Evolutionary conservation across 1,140 invertebrate species (phyloP), one percentile per base, ranked within the genome.

Genomic region (Eupristina koningsbergeri): DNA sequence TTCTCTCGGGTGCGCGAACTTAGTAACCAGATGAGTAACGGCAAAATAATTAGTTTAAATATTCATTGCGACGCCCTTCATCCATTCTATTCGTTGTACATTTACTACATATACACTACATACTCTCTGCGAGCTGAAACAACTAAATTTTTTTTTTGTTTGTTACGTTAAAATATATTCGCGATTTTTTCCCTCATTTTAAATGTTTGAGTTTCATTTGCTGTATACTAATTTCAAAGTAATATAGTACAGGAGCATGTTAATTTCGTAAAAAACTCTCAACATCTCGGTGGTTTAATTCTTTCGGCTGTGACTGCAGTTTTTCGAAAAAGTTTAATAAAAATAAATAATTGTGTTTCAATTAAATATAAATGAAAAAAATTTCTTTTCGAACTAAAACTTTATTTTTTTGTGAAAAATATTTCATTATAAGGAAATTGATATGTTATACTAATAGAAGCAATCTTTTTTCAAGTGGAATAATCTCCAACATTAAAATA

Each of bases 31-130:
- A 89, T 87, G 87, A 89, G 86, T 88, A 89, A 89, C 85, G 87
- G 84, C 74, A 85, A 89, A 89, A 89, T 87, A 89, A 89, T 89
- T 85, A 87, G 84, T 85, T 89, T 87, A 88, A 88, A 89, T 89
- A 89, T 89, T 88, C 88, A 89, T 89, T 67, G 45, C 13, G 36
- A 39, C 31, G 47, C 71, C n/a, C 17, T 76, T 64, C 71, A 45
- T 34, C 50, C 71, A 45, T 31, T 58, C 22, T 58, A 17, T 71
- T 58, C 47, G 22, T 50, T 67, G 41, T 50, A 36, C 29, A 36
- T 53, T 53, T 47, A 41, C 45, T 50, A 71, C 0, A n/a, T 71
- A 41, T 69, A 41, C 13, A 71, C 0, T 31, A 69, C 17, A 36
- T 71, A 71, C 13, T 71, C 36, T 71, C 11, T 71, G 22, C 26